Percentiles rank a stretch among this genome's conserved stretches.
Evolutionary conservation across 2,113 vertebrate genomes (phyloP).

Genomic region (Cygnus buccinator): DNA sequence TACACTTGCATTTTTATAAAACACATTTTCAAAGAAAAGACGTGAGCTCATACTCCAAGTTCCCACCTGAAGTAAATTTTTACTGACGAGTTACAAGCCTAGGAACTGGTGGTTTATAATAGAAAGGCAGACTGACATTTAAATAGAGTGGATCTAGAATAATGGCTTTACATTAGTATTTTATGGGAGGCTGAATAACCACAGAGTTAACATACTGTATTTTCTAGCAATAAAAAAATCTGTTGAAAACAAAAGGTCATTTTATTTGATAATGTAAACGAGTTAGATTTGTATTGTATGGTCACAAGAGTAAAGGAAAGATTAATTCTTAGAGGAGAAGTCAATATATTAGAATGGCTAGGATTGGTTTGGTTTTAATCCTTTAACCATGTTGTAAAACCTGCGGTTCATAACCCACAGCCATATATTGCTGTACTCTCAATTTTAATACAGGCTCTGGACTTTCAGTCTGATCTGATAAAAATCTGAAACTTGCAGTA

Average conservation of each 20-base stretch:
- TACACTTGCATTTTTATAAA: background rate
- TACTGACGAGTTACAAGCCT: slow-evolving; percentile 48
- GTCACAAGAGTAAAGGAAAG: slow-evolving; percentile 4
- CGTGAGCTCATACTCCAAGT: background rate
- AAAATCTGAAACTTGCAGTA: slow-evolving; percentile 74
- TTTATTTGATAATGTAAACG: slow-evolving; percentile 52
- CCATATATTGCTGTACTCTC: background rate
- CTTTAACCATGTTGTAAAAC: slow-evolving; percentile 2
- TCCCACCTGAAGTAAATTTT: slow-evolving; percentile 22
- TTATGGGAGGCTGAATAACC: slow-evolving; percentile 47
- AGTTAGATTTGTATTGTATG: slow-evolving; percentile 39
- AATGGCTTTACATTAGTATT: slow-evolving; percentile 53
- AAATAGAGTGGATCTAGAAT: slow-evolving; percentile 39
- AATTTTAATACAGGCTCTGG: slow-evolving; percentile 60
- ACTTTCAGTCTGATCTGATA: slow-evolving; percentile 72
- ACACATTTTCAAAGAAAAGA: background rate
- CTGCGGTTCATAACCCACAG: slow-evolving; percentile 4
- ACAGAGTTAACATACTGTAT: slow-evolving; percentile 52
- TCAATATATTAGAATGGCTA: background rate
- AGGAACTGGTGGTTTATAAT: slow-evolving; percentile 39
- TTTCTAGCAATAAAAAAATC: slow-evolving; percentile 58
- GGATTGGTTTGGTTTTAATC: background rate
- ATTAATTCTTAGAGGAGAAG: slow-evolving; percentile 21
- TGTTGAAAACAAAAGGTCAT: slow-evolving; percentile 69
- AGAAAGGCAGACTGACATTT: slow-evolving; percentile 65